A percentile compares a stretch with the other conserved stretches of the same genome.
Evolutionary conservation across 2,888 invertebrate genomes (phyloP).

Genomic region (Chrysodeixis includens): DNA sequence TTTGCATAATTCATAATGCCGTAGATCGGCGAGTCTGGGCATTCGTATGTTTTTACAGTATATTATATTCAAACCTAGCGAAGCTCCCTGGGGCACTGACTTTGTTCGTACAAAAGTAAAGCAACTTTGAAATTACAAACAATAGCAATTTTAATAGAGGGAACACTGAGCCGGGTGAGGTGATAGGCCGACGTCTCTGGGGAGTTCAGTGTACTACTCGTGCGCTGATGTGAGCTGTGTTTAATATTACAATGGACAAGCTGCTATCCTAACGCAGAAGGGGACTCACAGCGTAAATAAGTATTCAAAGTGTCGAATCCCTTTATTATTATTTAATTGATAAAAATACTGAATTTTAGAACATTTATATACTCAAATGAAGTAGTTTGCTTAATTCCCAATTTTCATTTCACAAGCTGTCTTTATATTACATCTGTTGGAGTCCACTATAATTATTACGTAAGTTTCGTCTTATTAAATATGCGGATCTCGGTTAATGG

Average conservation of each 20-base stretch:
- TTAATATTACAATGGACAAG: background rate
- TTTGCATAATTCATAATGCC: background rate
- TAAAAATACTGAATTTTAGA: no score
- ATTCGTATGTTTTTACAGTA: background rate
- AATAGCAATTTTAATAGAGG: conserved; percentile 10
- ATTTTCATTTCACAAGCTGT: no score
- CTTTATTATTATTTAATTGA: no score
- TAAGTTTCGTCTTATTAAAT: background rate
- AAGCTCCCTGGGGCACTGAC: conserved; percentile 3
- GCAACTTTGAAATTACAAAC: conserved; percentile 13
- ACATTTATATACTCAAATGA: no score
- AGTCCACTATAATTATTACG: background rate
- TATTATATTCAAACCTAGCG: background rate
- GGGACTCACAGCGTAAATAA: background rate
- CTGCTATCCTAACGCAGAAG: background rate
- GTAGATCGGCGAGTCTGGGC: background rate
- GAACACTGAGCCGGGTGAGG: background rate
- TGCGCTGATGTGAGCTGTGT: background rate
- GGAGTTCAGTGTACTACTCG: conserved; percentile 6
- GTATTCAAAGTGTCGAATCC: no score
- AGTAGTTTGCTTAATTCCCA: no score
- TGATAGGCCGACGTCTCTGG: conserved; percentile 5
- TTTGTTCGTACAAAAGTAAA: conserved; percentile 22
- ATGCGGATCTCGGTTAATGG: conserved; percentile 1
- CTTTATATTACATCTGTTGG: background rate